A percentile compares a stretch with the other conserved stretches of the same genome.
phyloP scores from a whole-genome alignment of 1,140 invertebrate species.

The Aphis gossypii region DNA sequence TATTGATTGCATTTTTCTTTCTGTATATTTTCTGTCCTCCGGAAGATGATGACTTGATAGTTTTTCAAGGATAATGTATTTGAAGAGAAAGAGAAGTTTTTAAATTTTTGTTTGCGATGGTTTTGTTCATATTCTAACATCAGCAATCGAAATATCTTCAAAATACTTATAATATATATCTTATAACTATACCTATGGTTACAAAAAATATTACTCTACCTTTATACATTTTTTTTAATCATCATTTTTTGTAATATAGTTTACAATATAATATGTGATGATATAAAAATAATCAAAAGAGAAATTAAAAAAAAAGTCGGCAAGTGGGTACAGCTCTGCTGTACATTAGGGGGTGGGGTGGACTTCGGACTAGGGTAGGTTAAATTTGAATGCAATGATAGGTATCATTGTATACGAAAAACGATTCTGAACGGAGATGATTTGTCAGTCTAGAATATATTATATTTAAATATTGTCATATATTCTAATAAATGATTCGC shows the following conservation, averaged over 20 bases:
- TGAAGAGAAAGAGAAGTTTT: background rate
- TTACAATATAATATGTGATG: background rate
- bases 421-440: too few species aligned
- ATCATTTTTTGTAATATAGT: background rate
- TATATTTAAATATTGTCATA: too few species aligned
- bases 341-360: too few species aligned
- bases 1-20: background rate
- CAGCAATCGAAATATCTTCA: background rate
- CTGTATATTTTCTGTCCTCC: background rate
- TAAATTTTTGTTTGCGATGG: background rate
- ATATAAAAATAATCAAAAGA: background rate
- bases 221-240: background rate
- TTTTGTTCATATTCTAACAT: background rate
- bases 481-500: too few species aligned
- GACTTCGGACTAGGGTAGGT: too few species aligned
- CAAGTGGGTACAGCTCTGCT: too few species aligned
- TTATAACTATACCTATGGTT: background rate
- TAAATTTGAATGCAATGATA: too few species aligned
- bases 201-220: too few species aligned
- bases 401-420: too few species aligned
- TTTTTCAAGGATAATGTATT: background rate
- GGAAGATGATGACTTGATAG: background rate
- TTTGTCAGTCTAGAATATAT: too few species aligned
- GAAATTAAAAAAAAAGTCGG: background rate
- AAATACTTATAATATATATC: background rate